Evolutionary conservation across 2,797 vertebrate genomes (phyloP).

Genomic region (Erethizon dorsatum): DNA sequence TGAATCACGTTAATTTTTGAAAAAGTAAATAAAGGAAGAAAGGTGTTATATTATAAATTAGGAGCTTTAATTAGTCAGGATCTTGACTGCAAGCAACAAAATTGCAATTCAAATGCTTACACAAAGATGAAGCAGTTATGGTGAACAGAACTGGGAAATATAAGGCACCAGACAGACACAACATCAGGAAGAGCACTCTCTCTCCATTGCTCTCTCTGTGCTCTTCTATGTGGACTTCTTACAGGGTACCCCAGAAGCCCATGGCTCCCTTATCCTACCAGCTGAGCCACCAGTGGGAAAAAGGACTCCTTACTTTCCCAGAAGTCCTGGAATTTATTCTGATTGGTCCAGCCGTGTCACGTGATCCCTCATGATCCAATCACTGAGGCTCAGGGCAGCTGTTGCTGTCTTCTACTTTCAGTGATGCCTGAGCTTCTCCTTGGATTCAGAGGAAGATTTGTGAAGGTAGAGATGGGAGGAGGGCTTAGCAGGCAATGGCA

Average conservation of each 20-base stretch:
- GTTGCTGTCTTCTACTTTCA: neutral
- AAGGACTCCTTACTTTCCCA: neutral
- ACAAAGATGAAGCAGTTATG: neutral
- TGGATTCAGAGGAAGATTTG: neutral
- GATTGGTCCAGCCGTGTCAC: neutral
- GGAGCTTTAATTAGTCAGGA: neutral
- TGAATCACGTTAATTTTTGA: neutral
- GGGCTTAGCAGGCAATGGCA: neutral
- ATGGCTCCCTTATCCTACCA: neutral
- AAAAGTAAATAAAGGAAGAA: neutral
- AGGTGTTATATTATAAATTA: neutral
- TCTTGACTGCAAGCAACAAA: neutral
- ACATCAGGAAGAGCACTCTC: neutral
- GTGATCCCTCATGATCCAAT: neutral
- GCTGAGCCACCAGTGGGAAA: neutral
- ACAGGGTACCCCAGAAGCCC: neutral
- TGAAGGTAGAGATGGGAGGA: neutral
- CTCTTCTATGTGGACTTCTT: neutral
- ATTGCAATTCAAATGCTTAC: neutral
- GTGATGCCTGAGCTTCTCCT: neutral
- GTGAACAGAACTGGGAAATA: neutral
- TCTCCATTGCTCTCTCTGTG: neutral
- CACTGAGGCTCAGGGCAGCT: neutral
- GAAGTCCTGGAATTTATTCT: neutral
- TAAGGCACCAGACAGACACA: neutral